phyloP scores from a whole-genome alignment of 2,797 vertebrate species.

The Cuculus canorus region DNA sequence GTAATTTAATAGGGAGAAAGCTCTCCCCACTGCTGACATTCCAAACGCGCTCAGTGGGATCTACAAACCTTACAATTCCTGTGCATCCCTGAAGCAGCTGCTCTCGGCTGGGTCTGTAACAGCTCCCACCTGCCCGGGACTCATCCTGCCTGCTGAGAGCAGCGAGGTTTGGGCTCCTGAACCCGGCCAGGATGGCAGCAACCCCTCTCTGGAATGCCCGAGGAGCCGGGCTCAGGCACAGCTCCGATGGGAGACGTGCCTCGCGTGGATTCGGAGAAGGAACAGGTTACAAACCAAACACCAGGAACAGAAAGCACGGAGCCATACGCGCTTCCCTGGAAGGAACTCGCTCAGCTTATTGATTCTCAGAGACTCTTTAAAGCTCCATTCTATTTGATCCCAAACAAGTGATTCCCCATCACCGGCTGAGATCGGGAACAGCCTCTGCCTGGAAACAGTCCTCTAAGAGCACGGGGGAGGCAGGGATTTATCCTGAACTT shows the following conservation, averaged over 20 bases:
- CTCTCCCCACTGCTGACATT: neutral
- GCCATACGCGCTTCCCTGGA: neutral
- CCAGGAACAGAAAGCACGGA: neutral
- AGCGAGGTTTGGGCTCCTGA: neutral
- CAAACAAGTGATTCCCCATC: neutral
- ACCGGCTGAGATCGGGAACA: neutral
- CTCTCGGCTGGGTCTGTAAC: neutral
- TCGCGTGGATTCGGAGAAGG: neutral
- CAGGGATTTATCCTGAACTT: neutral
- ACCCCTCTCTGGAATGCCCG: rapidly evolving
- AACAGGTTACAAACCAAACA: neutral
- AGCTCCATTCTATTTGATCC: neutral
- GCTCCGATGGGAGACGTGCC: rapidly evolving
- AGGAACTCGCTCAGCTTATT: rapidly evolving
- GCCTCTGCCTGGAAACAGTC: neutral
- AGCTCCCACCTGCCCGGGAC: neutral
- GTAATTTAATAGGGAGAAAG: neutral
- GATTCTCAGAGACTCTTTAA: neutral
- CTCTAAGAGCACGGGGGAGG: neutral
- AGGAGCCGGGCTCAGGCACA: neutral
- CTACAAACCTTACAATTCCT: neutral
- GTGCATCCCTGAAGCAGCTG: rapidly evolving
- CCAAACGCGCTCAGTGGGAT: neutral
- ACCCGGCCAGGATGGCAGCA: neutral
- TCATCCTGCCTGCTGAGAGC: neutral